These are phyloP conservation scores for Promerops cafer DNA, from an alignment of 2,113 vertebrate species.

Conservation along the genomic window DNA sequence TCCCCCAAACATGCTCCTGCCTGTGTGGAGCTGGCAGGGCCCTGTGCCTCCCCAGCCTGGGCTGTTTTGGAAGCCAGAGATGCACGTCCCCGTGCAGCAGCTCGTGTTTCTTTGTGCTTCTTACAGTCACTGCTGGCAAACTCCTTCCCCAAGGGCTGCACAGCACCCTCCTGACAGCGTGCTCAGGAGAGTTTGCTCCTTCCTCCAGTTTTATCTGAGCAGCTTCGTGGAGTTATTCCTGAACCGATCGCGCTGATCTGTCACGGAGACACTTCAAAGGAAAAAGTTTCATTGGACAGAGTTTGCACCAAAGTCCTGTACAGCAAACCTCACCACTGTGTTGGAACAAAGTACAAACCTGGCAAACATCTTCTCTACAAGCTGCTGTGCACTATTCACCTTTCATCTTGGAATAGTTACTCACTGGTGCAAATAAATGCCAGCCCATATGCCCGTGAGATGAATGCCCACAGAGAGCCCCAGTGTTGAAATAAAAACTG, in stretches of 20 bases:
- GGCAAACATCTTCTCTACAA: background rate
- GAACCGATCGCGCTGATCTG: background rate
- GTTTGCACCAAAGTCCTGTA: background rate
- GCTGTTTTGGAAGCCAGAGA: background rate
- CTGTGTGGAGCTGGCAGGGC: background rate
- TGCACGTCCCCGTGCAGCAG: background rate
- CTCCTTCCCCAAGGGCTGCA: background rate
- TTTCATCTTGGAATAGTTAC: background rate
- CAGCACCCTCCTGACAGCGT: background rate
- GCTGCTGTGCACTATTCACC: no score
- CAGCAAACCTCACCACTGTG: background rate
- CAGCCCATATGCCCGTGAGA: background rate
- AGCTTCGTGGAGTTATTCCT: background rate
- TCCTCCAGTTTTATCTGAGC: background rate
- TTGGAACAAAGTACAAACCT: background rate
- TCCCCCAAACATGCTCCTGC: background rate
- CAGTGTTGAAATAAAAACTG: background rate
- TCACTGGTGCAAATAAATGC: background rate
- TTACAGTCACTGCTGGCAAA: background rate
- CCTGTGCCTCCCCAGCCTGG: background rate
- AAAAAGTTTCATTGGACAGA: background rate
- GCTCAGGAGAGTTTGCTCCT: background rate
- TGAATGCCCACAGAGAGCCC: background rate
- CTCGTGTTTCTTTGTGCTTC: background rate
- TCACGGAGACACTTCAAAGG: background rate